phyloP scores from a whole-genome alignment of 2,888 invertebrate species.

The Dryocosmus kuriphilus region DNA sequence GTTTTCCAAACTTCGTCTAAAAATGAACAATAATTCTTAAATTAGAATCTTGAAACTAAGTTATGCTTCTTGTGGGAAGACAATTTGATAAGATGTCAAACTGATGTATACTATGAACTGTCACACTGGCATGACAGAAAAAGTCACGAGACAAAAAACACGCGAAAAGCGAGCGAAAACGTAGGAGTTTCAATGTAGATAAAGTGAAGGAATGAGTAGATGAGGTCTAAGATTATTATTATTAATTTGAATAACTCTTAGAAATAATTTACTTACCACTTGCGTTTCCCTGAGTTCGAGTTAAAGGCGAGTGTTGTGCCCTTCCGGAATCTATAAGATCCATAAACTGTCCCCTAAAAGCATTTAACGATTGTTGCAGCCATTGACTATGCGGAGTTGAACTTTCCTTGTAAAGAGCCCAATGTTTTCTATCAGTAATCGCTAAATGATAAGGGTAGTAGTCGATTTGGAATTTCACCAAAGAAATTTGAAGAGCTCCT shows the following conservation, averaged over 20 bases:
- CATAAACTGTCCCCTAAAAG: slow-evolving; percentile 88
- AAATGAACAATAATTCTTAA: too few species aligned
- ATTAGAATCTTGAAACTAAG: too few species aligned
- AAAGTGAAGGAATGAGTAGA: too few species aligned
- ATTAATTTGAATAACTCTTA: slow-evolving; percentile 14
- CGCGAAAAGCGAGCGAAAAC: too few species aligned
- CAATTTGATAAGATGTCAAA: too few species aligned
- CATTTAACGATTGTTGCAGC: slow-evolving; percentile 90
- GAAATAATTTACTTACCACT: slow-evolving; percentile 57
- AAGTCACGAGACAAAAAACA: too few species aligned
- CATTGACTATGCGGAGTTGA: slow-evolving; percentile 90
- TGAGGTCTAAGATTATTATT: too few species aligned
- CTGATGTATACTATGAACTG: too few species aligned
- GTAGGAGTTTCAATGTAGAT: too few species aligned
- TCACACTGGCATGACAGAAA: too few species aligned
- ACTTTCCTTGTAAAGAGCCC: slow-evolving; percentile 90
- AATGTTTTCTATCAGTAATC: slow-evolving; percentile 91
- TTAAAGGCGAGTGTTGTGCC: slow-evolving; percentile 78
- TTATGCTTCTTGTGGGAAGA: too few species aligned
- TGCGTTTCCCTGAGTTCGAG: slow-evolving; percentile 73
- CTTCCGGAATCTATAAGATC: slow-evolving; percentile 85
- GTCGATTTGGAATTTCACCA: slow-evolving; percentile 93
- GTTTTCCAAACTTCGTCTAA: too few species aligned
- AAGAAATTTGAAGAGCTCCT: slow-evolving; percentile 94
- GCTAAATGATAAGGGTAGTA: slow-evolving; percentile 98